Conservation (phyloP, 2,797 vertebrate species). For the Pseudochaenichthys georgianus region DNA sequence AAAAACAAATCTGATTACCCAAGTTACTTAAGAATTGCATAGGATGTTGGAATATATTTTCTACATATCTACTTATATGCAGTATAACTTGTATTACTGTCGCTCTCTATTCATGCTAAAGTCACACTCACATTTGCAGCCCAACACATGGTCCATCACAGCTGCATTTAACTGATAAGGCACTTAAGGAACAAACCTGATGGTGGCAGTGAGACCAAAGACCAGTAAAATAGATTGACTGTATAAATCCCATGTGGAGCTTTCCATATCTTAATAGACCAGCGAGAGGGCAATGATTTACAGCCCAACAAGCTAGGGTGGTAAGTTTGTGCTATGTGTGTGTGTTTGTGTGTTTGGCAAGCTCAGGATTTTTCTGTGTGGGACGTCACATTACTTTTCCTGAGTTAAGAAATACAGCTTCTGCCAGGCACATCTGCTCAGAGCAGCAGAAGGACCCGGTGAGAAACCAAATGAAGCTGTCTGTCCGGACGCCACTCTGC, state of each 20-base stretch:
- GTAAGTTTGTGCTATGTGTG: slow-evolving; percentile 29
- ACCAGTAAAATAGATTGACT: slow-evolving; percentile 84
- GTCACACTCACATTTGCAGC: slow-evolving; percentile 55
- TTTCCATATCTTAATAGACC: slow-evolving; percentile 85
- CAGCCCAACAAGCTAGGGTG: slow-evolving; percentile 67
- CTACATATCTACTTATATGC: background rate
- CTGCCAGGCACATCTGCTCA: slow-evolving; percentile 60
- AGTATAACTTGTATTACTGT: slow-evolving; percentile 11
- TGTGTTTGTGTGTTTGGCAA: slow-evolving; percentile 63
- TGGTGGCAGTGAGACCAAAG: slow-evolving; percentile 80
- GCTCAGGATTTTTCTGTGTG: slow-evolving; percentile 60
- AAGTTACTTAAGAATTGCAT: background rate
- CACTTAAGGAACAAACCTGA: slow-evolving; percentile 82
- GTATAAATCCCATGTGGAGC: slow-evolving; percentile 83
- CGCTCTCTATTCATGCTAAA: slow-evolving; percentile 41
- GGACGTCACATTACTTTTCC: slow-evolving; percentile 66
- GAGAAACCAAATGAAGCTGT: slow-evolving; percentile 61
- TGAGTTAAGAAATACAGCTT: slow-evolving; percentile 63
- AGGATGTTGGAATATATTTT: background rate
- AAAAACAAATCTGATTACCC: background rate
- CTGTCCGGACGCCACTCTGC: slow-evolving; percentile 35
- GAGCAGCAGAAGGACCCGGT: slow-evolving; percentile 45
- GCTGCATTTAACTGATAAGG: slow-evolving; percentile 84
- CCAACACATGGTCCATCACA: slow-evolving; percentile 68
- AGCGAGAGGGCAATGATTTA: slow-evolving; percentile 79